Conservation (phyloP, 2,888 invertebrate species). For the Arrhopalites spinosus region DNA sequence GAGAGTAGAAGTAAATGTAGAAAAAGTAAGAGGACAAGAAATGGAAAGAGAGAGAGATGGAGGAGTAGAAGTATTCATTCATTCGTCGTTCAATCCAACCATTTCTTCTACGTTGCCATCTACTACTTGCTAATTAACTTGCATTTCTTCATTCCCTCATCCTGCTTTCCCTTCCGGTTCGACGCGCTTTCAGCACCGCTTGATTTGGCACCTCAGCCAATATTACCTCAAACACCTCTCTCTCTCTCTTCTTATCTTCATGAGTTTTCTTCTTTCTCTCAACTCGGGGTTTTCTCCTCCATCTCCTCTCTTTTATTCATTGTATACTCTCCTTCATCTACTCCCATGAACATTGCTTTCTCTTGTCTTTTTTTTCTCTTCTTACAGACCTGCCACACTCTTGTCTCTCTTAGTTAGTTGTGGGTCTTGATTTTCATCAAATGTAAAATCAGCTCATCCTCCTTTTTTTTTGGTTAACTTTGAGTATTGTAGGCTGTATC, state of each 20-base stretch:
- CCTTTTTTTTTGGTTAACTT: not conserved
- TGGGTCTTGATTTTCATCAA: slow-evolving; percentile 17
- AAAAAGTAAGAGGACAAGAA: not conserved
- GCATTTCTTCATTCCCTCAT: slow-evolving; percentile 41
- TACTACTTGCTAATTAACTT: slow-evolving; percentile 51
- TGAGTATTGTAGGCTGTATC: too few relatives aligned
- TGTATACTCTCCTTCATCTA: too few relatives aligned
- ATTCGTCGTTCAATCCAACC: not conserved
- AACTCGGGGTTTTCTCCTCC: too few relatives aligned
- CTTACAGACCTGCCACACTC: not conserved
- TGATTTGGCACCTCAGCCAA: slow-evolving; percentile 42
- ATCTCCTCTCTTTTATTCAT: too few relatives aligned
- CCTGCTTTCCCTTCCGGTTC: slow-evolving; percentile 41
- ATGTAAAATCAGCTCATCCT: not conserved
- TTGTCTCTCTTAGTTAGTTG: too few relatives aligned
- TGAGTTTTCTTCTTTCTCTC: not conserved
- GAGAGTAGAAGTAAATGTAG: not conserved
- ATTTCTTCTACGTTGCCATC: slow-evolving; percentile 9
- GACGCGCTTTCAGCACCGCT: slow-evolving; percentile 42
- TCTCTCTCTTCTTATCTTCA: not conserved
- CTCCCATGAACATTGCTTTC: too few relatives aligned
- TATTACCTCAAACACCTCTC: not conserved
- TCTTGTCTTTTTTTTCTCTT: not conserved
- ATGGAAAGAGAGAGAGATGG: not conserved
- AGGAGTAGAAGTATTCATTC: not conserved